These are phyloP conservation scores for Holcopasites calliopsidis DNA, from an alignment of 1,140 invertebrate species.

Conservation along the genomic window DNA sequence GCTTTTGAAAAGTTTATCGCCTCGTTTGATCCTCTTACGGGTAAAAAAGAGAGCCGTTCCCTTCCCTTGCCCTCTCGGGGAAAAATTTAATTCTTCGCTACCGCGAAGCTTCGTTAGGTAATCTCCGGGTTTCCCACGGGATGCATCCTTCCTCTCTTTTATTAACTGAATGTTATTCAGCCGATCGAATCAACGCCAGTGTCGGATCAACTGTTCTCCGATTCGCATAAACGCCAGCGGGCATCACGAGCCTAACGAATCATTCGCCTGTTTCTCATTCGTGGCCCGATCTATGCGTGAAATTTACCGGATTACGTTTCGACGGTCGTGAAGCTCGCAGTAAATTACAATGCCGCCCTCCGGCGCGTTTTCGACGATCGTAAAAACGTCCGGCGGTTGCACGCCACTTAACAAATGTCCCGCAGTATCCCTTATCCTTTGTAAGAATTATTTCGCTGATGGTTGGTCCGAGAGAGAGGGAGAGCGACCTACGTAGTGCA, in stretches of 20 bases:
- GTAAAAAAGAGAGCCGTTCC: too few species aligned
- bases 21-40: not conserved
- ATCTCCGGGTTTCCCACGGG: not conserved
- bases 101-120: not conserved
- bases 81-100: slow-evolving; percentile 31
- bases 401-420: slow-evolving; percentile 37
- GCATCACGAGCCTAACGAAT: not conserved
- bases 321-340: not conserved
- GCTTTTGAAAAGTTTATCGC: not conserved
- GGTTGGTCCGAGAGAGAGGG: too few species aligned
- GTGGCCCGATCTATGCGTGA: slow-evolving; percentile 6
- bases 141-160: not conserved
- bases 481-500: too few species aligned
- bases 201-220: not conserved
- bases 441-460: slow-evolving; percentile 50
- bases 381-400: slow-evolving; percentile 46
- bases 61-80: not conserved
- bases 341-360: slow-evolving; percentile 7
- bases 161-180: not conserved
- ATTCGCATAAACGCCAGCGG: not conserved
- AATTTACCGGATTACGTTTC: slow-evolving; percentile 13
- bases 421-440: slow-evolving; percentile 12
- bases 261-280: too few species aligned
- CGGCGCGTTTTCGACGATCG: slow-evolving; percentile 19
- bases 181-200: not conserved